phyloP scores from a whole-genome alignment of 1,140 invertebrate species.

The Drosophila subobscura region DNA sequence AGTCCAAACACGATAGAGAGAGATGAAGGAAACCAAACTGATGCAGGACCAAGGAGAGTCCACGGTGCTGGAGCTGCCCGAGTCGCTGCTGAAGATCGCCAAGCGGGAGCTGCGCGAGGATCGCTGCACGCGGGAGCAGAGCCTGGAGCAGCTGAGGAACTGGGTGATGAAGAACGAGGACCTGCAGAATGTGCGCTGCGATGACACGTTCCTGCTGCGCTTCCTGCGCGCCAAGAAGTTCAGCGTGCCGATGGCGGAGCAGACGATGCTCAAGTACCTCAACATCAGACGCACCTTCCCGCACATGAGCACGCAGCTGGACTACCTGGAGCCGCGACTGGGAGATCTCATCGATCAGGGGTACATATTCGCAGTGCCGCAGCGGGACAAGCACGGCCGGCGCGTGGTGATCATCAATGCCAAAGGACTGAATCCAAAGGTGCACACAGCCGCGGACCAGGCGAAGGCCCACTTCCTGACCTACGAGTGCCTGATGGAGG shows the following conservation, averaged over 20 bases:
- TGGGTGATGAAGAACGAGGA: conserved; percentile 89
- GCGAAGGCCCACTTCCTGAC: conserved; percentile 87
- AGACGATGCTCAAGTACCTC: conserved; percentile 91
- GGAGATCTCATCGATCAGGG: conserved; percentile 87
- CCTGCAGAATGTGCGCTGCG: conserved; percentile 88
- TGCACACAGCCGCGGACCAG: conserved; percentile 87
- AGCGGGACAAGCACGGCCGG: conserved; percentile 88
- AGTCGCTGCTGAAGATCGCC: conserved; percentile 85
- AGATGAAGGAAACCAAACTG: conserved; percentile 65
- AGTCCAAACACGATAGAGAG: not conserved
- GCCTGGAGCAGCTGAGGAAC: conserved; percentile 86
- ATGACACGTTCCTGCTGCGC: conserved; percentile 89
- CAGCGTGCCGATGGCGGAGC: conserved; percentile 90
- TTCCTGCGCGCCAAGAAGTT: conserved; percentile 92
- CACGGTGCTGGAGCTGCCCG: conserved; percentile 72
- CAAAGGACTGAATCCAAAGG: conserved; percentile 87
- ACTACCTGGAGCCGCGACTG: conserved; percentile 87
- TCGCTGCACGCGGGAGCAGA: conserved; percentile 85
- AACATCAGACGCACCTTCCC: conserved; percentile 88
- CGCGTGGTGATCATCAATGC: conserved; percentile 88
- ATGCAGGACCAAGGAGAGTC: conserved; percentile 40
- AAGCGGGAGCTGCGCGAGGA: conserved; percentile 88
- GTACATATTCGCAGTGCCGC: conserved; percentile 89
- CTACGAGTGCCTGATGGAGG: conserved; percentile 89
- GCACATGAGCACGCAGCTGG: conserved; percentile 87